Evolutionary conservation across 2,888 invertebrate species (phyloP).

Genomic region (Ganaspis brasiliensis): DNA sequence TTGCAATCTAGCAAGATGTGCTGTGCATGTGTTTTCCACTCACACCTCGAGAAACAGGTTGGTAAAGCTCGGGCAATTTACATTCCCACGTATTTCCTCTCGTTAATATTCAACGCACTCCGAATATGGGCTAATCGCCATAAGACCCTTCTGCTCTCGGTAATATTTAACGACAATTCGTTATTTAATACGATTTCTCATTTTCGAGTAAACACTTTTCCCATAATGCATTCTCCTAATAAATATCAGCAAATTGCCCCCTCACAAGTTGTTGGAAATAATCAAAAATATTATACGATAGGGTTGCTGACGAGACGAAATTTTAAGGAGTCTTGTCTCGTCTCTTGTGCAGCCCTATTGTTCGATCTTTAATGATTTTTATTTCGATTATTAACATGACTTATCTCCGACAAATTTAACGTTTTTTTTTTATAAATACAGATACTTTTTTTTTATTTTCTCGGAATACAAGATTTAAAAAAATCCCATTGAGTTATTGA

Average conservation of each 20-base stretch:
- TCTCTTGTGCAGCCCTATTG: too few species aligned
- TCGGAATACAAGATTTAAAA: not conserved
- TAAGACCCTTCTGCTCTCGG: conserved; percentile 33
- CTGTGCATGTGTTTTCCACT: not conserved
- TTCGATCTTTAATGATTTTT: too few species aligned
- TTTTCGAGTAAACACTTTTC: not conserved
- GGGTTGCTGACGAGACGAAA: too few species aligned
- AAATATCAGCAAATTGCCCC: not conserved
- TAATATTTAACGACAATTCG: conserved; percentile 29
- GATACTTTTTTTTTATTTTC: too few species aligned
- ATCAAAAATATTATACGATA: too few species aligned
- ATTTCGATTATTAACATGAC: too few species aligned
- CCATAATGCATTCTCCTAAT: not conserved
- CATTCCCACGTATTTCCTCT: conserved; percentile 42
- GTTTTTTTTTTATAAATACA: too few species aligned
- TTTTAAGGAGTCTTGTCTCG: too few species aligned
- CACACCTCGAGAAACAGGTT: conserved; percentile 1
- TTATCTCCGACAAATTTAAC: too few species aligned
- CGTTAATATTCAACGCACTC: conserved; percentile 60
- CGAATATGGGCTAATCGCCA: conserved; percentile 62
- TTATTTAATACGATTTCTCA: conserved; percentile 27
- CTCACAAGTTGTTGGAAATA: too few species aligned
- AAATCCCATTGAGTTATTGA: not conserved
- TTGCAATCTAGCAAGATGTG: not conserved
- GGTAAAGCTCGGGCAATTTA: conserved; percentile 31